phyloP scores from a whole-genome alignment of 2,888 invertebrate species.

The Sesamia inferens region DNA sequence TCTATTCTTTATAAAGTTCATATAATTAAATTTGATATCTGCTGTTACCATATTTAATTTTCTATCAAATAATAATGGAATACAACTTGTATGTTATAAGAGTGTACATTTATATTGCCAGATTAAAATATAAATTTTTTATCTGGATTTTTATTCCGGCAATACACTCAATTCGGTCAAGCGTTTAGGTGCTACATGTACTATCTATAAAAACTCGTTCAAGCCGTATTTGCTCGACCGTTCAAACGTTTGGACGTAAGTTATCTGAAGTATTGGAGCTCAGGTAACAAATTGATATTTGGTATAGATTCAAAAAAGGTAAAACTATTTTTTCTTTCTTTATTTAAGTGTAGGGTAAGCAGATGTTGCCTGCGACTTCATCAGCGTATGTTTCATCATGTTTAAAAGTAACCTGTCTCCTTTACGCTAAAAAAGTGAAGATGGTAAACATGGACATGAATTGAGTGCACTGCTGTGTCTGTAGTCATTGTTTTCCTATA shows the following conservation, averaged over 20 bases:
- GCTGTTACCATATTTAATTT: too few relatives aligned
- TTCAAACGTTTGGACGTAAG: constrained; percentile 20
- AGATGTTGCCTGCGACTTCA: neutral
- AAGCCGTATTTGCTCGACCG: constrained; percentile 27
- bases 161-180: constrained; percentile 39
- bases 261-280: constrained; percentile 21
- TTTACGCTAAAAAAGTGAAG: neutral
- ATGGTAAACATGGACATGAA: too few relatives aligned
- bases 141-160: neutral
- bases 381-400: neutral
- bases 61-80: neutral
- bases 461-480: neutral
- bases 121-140: constrained; percentile 12
- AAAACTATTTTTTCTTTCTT: neutral
- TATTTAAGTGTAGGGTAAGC: neutral
- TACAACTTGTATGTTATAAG: neutral
- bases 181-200: constrained; percentile 28
- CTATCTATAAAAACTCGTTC: constrained; percentile 39
- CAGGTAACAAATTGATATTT: constrained; percentile 34
- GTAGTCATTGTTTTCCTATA: neutral
- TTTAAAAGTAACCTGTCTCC: neutral
- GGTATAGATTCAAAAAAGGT: neutral
- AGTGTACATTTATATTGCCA: too few relatives aligned
- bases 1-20: too few relatives aligned
- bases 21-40: too few relatives aligned